Evolutionary conservation across 92 coral and sea anemone genomes (phyloP).

Genomic region (Scolanthus callimorphus): DNA sequence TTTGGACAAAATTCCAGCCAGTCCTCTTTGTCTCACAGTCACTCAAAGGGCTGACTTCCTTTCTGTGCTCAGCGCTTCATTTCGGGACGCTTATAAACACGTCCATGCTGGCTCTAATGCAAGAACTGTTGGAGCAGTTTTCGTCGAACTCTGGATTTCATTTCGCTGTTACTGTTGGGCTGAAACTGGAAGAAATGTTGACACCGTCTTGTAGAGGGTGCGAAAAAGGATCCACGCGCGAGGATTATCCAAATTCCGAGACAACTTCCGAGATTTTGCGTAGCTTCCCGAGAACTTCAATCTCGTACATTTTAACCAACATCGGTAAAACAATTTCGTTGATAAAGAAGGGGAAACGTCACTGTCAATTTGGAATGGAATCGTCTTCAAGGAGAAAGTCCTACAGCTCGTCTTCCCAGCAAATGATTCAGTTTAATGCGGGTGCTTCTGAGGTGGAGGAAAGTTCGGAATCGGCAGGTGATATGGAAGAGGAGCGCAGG

Average conservation of each 20-base stretch:
- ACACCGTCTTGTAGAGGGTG: neutral
- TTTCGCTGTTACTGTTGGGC: constrained; percentile 29
- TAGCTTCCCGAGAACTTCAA: constrained; percentile 24
- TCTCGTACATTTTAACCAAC: constrained; percentile 37
- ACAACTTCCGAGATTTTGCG: constrained; percentile 1
- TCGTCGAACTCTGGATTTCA: constrained; percentile 54
- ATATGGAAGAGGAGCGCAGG: constrained; percentile 67
- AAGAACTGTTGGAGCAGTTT: constrained; percentile 73
- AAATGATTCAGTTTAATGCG: constrained; percentile 9
- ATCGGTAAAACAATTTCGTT: constrained; percentile 58
- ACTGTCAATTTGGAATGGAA: constrained; percentile 25
- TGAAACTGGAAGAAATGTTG: constrained; percentile 53
- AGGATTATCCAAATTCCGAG: neutral
- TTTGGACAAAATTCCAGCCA: constrained; percentile 55
- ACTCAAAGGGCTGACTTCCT: constrained; percentile 48
- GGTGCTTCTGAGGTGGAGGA: constrained; percentile 73
- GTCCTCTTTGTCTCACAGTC: constrained; percentile 38
- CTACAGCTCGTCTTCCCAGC: constrained; percentile 8
- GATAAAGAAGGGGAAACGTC: constrained; percentile 67
- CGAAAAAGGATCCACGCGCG: neutral
- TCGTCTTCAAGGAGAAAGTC: constrained; percentile 16
- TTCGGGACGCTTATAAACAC: constrained; percentile 65
- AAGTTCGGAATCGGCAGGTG: constrained; percentile 86
- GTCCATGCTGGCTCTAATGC: constrained; percentile 54
- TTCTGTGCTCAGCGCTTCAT: constrained; percentile 52